These are phyloP conservation scores for Pycnonotus jocosus DNA, from an alignment of 2,113 vertebrate species.

Conservation along the genomic window DNA sequence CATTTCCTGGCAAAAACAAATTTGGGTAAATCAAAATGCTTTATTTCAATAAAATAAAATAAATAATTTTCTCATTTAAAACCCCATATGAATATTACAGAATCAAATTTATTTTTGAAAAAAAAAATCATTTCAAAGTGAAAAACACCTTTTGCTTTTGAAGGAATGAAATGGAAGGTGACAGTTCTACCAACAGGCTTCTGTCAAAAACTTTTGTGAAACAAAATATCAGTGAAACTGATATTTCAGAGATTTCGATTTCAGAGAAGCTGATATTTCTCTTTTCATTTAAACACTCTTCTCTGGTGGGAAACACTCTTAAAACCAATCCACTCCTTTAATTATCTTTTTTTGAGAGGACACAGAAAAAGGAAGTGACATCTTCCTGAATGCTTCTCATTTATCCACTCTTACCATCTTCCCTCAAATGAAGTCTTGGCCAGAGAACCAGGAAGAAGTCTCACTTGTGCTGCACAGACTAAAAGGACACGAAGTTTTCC, in stretches of 20 bases:
- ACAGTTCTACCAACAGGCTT: background rate
- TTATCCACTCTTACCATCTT: background rate
- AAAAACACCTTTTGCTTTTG: background rate
- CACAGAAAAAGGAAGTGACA: background rate
- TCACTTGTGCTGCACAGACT: background rate
- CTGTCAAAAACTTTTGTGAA: background rate
- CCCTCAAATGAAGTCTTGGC: background rate
- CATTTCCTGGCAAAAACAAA: background rate
- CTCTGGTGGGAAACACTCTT: background rate
- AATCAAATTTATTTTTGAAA: background rate
- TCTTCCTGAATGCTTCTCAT: background rate
- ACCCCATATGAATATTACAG: background rate
- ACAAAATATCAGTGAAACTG: background rate
- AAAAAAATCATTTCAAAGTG: background rate
- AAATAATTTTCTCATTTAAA: background rate
- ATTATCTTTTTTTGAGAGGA: background rate
- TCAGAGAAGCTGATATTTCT: background rate
- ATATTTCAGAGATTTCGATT: background rate
- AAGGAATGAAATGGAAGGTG: background rate
- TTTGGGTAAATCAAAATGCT: background rate
- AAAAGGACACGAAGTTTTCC: background rate
- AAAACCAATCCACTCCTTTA: background rate
- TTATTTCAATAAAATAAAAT: background rate
- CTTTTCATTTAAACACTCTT: background rate
- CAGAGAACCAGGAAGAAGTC: background rate